A percentile compares a stretch with the other conserved stretches of the same genome.
Conservation (phyloP, 2,797 vertebrate genomes). For the Dicrostonyx torquatus region DNA sequence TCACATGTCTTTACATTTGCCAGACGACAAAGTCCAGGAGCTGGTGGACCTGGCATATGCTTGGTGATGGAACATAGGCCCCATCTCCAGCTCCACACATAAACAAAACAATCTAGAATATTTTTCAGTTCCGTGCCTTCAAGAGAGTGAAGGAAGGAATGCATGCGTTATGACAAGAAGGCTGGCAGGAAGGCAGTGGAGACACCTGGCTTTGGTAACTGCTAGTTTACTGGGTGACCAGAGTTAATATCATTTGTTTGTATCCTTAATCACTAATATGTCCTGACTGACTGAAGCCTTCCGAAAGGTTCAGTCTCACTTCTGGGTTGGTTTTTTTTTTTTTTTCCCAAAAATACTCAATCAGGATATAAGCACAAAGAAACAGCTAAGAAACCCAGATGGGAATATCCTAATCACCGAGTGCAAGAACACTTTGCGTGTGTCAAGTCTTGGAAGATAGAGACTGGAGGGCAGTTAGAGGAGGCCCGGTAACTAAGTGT, state of each 20-base stretch:
- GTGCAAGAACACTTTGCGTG: not conserved
- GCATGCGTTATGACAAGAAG: not conserved
- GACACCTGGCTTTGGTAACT: not conserved
- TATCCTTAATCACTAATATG: fast-evolving
- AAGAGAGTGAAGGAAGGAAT: not conserved
- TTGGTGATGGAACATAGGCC: not conserved
- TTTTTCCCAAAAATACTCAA: not conserved
- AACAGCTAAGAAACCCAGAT: not conserved
- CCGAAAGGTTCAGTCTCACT: not conserved
- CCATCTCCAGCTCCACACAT: not conserved
- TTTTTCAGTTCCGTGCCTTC: not conserved
- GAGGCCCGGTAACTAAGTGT: not conserved
- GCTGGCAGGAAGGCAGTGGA: not conserved
- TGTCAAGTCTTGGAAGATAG: not conserved
- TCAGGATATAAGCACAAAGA: not conserved
- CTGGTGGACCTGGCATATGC: too few species aligned
- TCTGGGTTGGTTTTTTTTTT: not conserved
- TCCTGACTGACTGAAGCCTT: not conserved
- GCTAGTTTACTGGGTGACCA: not conserved
- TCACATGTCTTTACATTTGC: not conserved
- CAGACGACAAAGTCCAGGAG: not conserved
- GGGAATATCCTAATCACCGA: not conserved
- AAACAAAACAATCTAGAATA: not conserved
- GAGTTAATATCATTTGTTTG: not conserved
- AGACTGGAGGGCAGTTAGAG: not conserved